Evolutionary conservation across 2,797 vertebrate genomes (phyloP), one percentile per base, ranked within the genome.

Genomic region (Acridotheres tristis): DNA sequence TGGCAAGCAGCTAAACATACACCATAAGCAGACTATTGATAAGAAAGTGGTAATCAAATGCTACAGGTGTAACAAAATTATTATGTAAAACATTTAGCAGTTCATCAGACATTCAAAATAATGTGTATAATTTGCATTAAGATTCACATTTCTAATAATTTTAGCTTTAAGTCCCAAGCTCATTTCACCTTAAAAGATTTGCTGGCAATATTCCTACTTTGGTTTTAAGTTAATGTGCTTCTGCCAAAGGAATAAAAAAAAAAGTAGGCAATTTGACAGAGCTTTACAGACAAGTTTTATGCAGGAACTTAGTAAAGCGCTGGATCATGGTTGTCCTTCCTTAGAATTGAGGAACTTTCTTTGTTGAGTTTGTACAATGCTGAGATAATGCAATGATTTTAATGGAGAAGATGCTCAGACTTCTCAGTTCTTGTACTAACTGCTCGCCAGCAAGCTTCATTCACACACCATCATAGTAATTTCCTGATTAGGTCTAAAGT

Each of bases 221-320:
- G 26, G 61, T 91, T 85, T 94, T 91, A 90, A 89, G 51, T 83
- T 90, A 96, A 93, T 71, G 29, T 29, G 45, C 11, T 91, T 85
- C 17, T 79, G 68, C 40, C 80, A 93, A 82, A 84, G 29, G 26
- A 68, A 38, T 45, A 51, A n/a, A 54, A 47, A 8, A 68, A 32
- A 27, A 45, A 36, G 8, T 1, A 63, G 15, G 22, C 23, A 82
- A 61, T 82, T 34, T 82, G 32, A 59, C 36, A 73, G 53, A 27
- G 23, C 23, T 91, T 94, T 91, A 50, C 19, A 81, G 53, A 43
- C 27, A 62, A 65, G 42, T 82, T 94, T 84, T 82, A 74, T 32
- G 51, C 34, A 85, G 80, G 16, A 85, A 74, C 13, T 86, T 69
- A 83, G 42, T 26, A 71, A 87, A 81, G 14, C 2, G 9, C 66